phyloP scores from a whole-genome alignment of 2,113 vertebrate genomes.

The Picathartes gymnocephalus region DNA sequence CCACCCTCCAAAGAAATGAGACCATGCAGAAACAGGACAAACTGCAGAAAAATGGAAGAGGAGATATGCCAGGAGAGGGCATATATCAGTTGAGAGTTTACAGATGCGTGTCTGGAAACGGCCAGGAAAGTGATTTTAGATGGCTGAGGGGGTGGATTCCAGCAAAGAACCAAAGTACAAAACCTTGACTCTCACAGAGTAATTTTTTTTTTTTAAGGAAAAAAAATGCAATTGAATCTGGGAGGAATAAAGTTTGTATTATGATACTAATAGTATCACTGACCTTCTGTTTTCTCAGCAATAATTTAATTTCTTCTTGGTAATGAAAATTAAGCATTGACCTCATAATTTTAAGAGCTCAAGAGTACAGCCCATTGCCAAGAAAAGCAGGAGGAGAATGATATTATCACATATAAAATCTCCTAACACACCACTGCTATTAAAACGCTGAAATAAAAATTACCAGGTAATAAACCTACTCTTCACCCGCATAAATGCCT shows the following conservation, averaged over 20 bases:
- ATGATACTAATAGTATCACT: constrained; percentile 57
- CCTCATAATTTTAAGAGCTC: not conserved
- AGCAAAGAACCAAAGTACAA: not conserved
- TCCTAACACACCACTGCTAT: constrained; percentile 42
- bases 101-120: not conserved
- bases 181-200: not conserved
- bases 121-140: not conserved
- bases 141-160: not conserved
- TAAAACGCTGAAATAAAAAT: constrained; percentile 42
- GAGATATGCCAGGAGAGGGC: not conserved
- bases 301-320: not conserved
- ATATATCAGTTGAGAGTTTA: not conserved
- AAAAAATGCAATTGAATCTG: not conserved
- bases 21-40: not conserved
- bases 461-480: constrained; percentile 63
- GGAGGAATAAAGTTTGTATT: constrained; percentile 54
- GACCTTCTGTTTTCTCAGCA: constrained; percentile 21
- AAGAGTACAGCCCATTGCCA: not conserved
- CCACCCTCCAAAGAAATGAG: not conserved
- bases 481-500: constrained; percentile 46
- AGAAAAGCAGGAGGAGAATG: constrained; percentile 15
- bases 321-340: not conserved
- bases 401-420: constrained; percentile 29
- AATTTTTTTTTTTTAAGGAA: not conserved
- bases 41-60: not conserved